Evolutionary conservation across 2,888 invertebrate species (phyloP).

Genomic region (Agriopis leucophaearia): DNA sequence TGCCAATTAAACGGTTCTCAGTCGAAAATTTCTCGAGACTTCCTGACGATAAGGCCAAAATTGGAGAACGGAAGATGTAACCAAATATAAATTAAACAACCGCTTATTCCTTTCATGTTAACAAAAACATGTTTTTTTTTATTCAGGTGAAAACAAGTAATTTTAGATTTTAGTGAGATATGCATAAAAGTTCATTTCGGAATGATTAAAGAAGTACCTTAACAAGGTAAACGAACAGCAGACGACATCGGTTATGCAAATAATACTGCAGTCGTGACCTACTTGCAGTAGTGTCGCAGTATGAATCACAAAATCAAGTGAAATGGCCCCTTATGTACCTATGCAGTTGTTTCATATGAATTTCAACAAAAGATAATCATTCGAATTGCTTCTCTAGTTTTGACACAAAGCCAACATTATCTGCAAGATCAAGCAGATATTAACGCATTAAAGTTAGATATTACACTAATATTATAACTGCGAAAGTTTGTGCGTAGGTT

Average conservation of each 20-base stretch:
- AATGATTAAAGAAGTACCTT: conserved; percentile 44
- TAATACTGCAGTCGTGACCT: conserved; percentile 73
- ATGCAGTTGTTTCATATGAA: background rate
- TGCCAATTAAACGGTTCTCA: conserved; percentile 45
- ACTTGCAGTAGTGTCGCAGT: conserved; percentile 64
- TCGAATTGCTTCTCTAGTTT: too few species aligned
- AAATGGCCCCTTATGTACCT: conserved; percentile 40
- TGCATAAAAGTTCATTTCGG: conserved; percentile 37
- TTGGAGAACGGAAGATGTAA: background rate
- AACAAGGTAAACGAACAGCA: conserved; percentile 57
- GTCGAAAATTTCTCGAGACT: conserved; percentile 33
- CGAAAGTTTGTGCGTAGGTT: too few species aligned
- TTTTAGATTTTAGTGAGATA: background rate
- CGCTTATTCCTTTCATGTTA: background rate
- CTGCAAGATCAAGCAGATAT: too few species aligned
- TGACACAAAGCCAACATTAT: too few species aligned
- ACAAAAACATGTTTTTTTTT: background rate
- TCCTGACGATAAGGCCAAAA: conserved; percentile 14
- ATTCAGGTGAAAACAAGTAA: background rate
- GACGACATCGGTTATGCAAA: conserved; percentile 73
- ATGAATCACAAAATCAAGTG: conserved; percentile 58
- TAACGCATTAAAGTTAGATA: too few species aligned
- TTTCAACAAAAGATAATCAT: background rate
- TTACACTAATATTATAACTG: too few species aligned
- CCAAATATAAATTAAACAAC: background rate